Conservation (phyloP, 2,888 invertebrate species). For the Nezara viridula region DNA sequence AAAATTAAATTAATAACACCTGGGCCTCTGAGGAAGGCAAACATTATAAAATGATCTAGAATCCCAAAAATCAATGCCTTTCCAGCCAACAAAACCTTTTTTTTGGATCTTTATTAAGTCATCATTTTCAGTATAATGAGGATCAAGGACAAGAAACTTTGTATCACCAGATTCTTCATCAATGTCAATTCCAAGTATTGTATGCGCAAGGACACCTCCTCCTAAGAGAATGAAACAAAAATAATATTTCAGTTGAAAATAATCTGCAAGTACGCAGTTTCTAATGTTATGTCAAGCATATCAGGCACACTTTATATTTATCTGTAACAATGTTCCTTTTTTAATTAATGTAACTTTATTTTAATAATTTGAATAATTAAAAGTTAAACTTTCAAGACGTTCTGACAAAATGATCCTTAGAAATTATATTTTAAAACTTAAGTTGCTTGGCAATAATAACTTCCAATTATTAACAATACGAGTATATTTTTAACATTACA, state of each 20-base stretch:
- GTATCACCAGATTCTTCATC: slow-evolving; percentile 84
- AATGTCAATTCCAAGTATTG: slow-evolving; percentile 94
- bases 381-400: too few species aligned
- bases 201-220: slow-evolving; percentile 97
- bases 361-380: too few species aligned
- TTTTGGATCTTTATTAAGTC: slow-evolving; percentile 80
- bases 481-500: too few species aligned
- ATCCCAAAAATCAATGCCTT: slow-evolving; percentile 94
- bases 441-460: too few species aligned
- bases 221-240: slow-evolving; percentile 72
- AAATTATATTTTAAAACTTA: too few species aligned
- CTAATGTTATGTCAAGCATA: too few species aligned
- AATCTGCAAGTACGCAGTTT: neutral
- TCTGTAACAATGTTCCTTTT: too few species aligned
- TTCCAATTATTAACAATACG: too few species aligned
- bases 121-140: slow-evolving; percentile 95
- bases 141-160: slow-evolving; percentile 96
- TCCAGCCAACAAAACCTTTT: slow-evolving; percentile 99
- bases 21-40: slow-evolving; percentile 87
- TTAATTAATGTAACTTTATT: too few species aligned
- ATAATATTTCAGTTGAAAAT: neutral
- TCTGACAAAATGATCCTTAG: too few species aligned
- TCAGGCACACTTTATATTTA: too few species aligned
- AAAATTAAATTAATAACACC: slow-evolving; percentile 68
- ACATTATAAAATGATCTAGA: slow-evolving; percentile 96